A percentile compares a stretch with the other conserved stretches of the same genome.
Evolutionary conservation across 2,113 vertebrate genomes (phyloP).

Genomic region (Mus pahari): DNA sequence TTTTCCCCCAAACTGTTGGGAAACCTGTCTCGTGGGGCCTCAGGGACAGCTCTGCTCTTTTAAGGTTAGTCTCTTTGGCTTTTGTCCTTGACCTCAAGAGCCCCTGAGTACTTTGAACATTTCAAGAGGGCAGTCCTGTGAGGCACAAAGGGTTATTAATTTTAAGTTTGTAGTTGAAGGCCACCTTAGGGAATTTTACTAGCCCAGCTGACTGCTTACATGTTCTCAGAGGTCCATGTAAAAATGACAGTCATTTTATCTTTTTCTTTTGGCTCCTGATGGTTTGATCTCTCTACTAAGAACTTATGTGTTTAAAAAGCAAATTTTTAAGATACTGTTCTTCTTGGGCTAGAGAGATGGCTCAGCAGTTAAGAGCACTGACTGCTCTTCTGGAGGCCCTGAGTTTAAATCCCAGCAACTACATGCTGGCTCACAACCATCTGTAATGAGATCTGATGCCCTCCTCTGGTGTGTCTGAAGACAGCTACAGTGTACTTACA

Average conservation of each 20-base stretch:
- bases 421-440: too few relatives aligned
- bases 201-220: neutral
- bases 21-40: neutral
- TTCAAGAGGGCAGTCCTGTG: neutral
- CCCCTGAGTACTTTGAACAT: neutral
- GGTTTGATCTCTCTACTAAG: slow-evolving; percentile 7
- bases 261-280: neutral
- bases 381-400: too few relatives aligned
- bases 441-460: too few relatives aligned
- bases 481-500: too few relatives aligned
- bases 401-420: too few relatives aligned
- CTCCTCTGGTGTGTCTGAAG: too few relatives aligned
- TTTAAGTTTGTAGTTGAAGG: neutral
- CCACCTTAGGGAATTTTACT: neutral
- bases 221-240: neutral
- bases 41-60: neutral
- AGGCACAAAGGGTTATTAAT: neutral
- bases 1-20: neutral
- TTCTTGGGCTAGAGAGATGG: neutral
- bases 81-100: neutral
- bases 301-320: neutral
- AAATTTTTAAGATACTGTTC: neutral
- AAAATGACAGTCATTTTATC: slow-evolving; percentile 20
- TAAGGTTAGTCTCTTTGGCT: neutral
- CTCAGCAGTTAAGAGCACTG: too few relatives aligned